Evolutionary conservation across 2,113 vertebrate species (phyloP).

Genomic region (Cynoglossus semilaevis): DNA sequence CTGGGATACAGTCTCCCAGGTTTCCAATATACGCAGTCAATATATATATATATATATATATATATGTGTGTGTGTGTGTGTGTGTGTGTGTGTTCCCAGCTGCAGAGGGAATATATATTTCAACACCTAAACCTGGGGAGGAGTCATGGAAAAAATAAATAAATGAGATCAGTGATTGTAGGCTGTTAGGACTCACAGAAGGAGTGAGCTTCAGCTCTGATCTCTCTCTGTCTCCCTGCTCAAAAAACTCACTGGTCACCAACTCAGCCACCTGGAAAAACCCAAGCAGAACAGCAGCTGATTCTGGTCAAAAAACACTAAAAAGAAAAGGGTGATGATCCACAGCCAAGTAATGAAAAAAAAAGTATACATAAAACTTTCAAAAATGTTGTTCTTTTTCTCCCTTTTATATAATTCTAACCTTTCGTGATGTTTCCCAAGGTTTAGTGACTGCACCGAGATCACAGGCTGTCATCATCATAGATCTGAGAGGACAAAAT

Average conservation of each 20-base stretch:
- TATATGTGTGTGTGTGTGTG: no score
- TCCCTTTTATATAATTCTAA: slow-evolving; percentile 58
- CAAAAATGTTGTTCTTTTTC: no score
- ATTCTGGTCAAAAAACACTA: no score
- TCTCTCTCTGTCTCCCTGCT: slow-evolving; percentile 97
- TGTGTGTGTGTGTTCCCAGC: slow-evolving; percentile 28
- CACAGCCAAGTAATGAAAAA: no score
- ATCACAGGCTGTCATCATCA: slow-evolving; percentile 99
- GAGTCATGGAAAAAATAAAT: slow-evolving; percentile 39
- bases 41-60: background rate
- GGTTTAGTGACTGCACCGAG: slow-evolving; percentile 98
- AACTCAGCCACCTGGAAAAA: slow-evolving; percentile 90
- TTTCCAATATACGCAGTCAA: slow-evolving; percentile 34
- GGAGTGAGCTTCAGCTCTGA: slow-evolving; percentile 96
- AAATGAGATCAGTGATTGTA: background rate
- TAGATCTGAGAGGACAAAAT: slow-evolving; percentile 81
- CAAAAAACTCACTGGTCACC: slow-evolving; percentile 98
- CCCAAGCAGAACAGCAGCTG: background rate
- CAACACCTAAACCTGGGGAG: slow-evolving; percentile 18
- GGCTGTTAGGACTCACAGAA: slow-evolving; percentile 81
- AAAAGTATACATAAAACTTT: no score
- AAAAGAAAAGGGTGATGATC: no score
- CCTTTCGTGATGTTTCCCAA: slow-evolving; percentile 99
- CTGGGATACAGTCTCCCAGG: slow-evolving; percentile 31
- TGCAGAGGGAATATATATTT: slow-evolving; percentile 43